These are phyloP conservation scores for Corbicula japonica DNA, from an alignment of 2,888 invertebrate genomes.

Conservation along the genomic window DNA sequence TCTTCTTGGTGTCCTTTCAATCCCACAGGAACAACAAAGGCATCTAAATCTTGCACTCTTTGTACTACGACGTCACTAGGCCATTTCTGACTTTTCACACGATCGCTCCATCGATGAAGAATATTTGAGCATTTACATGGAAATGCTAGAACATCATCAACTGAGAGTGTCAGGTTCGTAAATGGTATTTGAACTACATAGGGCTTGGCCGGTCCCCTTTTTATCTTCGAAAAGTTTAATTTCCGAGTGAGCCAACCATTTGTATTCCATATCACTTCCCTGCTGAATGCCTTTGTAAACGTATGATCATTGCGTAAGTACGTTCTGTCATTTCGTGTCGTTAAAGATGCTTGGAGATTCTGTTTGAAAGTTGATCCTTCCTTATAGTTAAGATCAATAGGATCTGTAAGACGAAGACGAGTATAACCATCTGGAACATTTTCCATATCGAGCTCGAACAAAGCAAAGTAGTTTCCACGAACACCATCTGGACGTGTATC, in stretches of 20 bases:
- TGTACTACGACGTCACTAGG: conserved; percentile 4
- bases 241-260: not conserved
- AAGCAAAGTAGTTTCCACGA: too few relatives aligned
- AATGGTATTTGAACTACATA: not conserved
- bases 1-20: not conserved
- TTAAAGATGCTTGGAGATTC: not conserved
- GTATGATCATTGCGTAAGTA: not conserved
- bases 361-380: not conserved
- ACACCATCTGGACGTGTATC: too few relatives aligned
- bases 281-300: not conserved
- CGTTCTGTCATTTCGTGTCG: not conserved
- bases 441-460: not conserved
- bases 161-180: not conserved
- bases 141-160: conserved; percentile 24
- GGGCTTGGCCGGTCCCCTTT: not conserved
- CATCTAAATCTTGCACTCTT: not conserved
- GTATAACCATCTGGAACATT: not conserved
- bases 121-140: conserved; percentile 16
- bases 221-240: not conserved
- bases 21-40: conserved; percentile 35
- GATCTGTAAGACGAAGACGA: not conserved
- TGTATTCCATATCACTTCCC: too few relatives aligned
- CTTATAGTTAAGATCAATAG: too few relatives aligned
- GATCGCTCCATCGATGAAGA: conserved; percentile 13
- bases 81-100: conserved; percentile 26